Conservation (phyloP, 2,113 vertebrate species). For the Microtus montanus region DNA sequence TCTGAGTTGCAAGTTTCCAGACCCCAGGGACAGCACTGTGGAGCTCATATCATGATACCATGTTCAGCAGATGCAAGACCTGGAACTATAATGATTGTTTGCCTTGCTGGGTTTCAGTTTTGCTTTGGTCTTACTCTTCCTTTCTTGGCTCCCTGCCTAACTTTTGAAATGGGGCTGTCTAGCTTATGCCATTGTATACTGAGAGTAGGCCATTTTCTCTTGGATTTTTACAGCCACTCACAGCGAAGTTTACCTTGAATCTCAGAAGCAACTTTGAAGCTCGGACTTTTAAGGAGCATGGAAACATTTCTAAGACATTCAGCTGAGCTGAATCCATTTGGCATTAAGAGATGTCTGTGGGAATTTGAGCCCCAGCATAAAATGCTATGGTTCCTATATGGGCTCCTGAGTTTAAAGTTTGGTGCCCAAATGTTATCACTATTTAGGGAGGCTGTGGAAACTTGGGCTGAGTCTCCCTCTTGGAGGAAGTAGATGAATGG, state of each 20-base stretch:
- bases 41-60: no score
- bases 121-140: neutral
- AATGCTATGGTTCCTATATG: neutral
- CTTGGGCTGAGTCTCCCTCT: neutral
- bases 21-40: neutral
- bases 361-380: neutral
- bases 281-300: neutral
- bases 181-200: neutral
- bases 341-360: neutral
- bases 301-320: neutral
- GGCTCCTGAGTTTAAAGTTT: neutral
- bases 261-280: neutral
- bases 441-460: neutral
- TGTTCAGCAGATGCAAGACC: no score
- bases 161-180: no score
- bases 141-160: no score
- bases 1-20: neutral
- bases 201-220: neutral
- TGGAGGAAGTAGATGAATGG: neutral
- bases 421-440: neutral
- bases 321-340: neutral
- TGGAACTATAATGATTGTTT: neutral
- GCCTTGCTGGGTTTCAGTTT: neutral
- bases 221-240: neutral
- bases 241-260: neutral